Conservation (phyloP, 53 echinoderm and acorn worm genomes). For the Echinarachnius parma region DNA sequence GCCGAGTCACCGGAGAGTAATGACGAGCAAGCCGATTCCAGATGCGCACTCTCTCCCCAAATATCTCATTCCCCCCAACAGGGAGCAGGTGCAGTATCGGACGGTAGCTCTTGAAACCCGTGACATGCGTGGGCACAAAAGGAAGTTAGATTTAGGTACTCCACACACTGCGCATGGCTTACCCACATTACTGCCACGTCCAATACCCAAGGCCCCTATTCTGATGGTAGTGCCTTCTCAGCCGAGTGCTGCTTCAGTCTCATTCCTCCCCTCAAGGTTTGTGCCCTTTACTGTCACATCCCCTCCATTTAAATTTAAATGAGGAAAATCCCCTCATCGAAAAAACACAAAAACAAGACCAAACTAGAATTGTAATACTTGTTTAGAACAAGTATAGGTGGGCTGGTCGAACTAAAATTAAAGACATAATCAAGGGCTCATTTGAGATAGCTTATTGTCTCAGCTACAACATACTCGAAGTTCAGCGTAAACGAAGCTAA, state of each 20-base stretch:
- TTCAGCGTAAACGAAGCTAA: too few relatives aligned
- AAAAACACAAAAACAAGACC: too few relatives aligned
- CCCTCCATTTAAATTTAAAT: too few relatives aligned
- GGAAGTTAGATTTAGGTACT: slow-evolving; percentile 9
- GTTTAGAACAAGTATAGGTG: too few relatives aligned
- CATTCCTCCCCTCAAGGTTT: background rate
- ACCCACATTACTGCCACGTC: slow-evolving; percentile 14
- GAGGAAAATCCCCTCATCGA: too few relatives aligned
- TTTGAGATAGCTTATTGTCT: too few relatives aligned
- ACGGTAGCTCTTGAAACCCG: background rate
- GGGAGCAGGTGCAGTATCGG: slow-evolving; percentile 33
- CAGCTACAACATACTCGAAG: too few relatives aligned
- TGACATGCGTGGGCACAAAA: slow-evolving; percentile 21
- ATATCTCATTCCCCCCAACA: slow-evolving; percentile 4
- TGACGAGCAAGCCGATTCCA: slow-evolving; percentile 7
- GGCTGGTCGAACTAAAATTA: too few relatives aligned
- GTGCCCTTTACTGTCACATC: slow-evolving; percentile 6
- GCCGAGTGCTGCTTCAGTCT: slow-evolving; percentile 13
- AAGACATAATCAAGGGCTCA: too few relatives aligned
- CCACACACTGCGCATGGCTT: background rate
- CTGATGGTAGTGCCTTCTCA: slow-evolving; percentile 26
- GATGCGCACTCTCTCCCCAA: slow-evolving; percentile 25
- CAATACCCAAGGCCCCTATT: slow-evolving; percentile 13
- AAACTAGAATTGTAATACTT: too few relatives aligned
- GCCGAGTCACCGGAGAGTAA: too few relatives aligned